Conservation (phyloP, 2,113 vertebrate genomes). For the Rhea pennata region DNA sequence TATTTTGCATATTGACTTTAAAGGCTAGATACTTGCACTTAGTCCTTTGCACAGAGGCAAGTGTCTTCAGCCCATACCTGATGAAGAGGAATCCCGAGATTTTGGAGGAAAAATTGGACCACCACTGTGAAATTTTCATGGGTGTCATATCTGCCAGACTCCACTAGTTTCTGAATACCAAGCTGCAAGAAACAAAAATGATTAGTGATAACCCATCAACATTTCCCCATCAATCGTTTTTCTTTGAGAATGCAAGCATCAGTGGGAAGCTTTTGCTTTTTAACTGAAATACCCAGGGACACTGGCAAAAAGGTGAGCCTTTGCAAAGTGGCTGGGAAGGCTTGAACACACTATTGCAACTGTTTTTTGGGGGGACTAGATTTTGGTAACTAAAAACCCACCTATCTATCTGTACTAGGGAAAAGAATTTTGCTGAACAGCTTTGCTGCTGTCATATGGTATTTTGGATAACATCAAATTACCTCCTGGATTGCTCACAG, state of each 20-base stretch:
- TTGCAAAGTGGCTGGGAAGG: neutral
- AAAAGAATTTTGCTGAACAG: neutral
- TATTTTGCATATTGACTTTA: neutral
- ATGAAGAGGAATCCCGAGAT: constrained; percentile 65
- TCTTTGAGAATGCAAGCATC: fast-evolving
- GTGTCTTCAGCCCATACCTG: constrained; percentile 69
- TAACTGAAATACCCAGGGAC: neutral
- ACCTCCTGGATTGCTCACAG: neutral
- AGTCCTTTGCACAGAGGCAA: neutral
- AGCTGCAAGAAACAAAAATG: constrained; percentile 59
- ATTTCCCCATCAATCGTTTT: neutral
- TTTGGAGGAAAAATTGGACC: constrained; percentile 84
- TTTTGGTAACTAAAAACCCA: neutral
- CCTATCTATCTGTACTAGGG: neutral
- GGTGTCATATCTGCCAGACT: constrained; percentile 85
- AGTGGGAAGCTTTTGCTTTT: neutral
- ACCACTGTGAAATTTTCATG: constrained; percentile 87
- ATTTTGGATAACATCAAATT: neutral
- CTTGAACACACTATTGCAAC: neutral
- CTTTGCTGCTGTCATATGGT: neutral
- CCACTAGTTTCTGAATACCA: constrained; percentile 76
- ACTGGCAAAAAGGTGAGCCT: neutral
- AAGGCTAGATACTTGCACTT: neutral
- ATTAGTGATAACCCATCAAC: neutral
- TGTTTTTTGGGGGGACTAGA: neutral